These are phyloP conservation scores for Gallirallus australis DNA, from an alignment of 2,797 vertebrate species.

Conservation along the genomic window DNA sequence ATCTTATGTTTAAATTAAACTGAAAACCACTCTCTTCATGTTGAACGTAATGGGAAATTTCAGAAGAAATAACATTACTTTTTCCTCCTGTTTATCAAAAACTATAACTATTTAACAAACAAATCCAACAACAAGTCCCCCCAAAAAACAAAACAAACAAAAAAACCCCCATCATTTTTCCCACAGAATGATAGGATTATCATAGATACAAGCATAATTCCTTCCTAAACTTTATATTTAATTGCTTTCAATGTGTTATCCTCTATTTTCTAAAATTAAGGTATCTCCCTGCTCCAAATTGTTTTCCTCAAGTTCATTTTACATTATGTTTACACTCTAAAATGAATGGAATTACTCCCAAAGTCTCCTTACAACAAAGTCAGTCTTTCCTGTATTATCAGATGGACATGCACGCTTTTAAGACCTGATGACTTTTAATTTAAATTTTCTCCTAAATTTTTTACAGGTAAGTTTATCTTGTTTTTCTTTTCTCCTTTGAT, in stretches of 20 bases:
- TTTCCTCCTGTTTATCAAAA: neutral
- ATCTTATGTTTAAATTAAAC: neutral
- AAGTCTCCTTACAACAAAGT: neutral
- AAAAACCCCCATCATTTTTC: too few relatives aligned
- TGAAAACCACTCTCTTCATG: neutral
- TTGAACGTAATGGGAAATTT: neutral
- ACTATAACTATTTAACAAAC: neutral
- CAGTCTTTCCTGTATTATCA: neutral
- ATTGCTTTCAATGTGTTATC: neutral
- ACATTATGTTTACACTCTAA: neutral
- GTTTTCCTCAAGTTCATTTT: neutral
- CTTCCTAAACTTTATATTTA: neutral
- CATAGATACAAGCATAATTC: conserved; percentile 1
- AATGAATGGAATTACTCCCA: neutral
- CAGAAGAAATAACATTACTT: neutral
- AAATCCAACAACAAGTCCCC: neutral
- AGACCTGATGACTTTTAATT: neutral
- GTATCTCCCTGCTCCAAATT: neutral
- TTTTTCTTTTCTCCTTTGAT: neutral
- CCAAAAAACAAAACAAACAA: too few relatives aligned
- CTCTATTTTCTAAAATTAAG: neutral
- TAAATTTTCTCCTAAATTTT: neutral
- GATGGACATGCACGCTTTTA: neutral
- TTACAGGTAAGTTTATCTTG: neutral
- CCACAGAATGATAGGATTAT: neutral